Percentiles rank a stretch among this genome's conserved stretches.
Evolutionary conservation across 2,888 invertebrate genomes (phyloP).

Genomic region (Lampropteryx suffumata): DNA sequence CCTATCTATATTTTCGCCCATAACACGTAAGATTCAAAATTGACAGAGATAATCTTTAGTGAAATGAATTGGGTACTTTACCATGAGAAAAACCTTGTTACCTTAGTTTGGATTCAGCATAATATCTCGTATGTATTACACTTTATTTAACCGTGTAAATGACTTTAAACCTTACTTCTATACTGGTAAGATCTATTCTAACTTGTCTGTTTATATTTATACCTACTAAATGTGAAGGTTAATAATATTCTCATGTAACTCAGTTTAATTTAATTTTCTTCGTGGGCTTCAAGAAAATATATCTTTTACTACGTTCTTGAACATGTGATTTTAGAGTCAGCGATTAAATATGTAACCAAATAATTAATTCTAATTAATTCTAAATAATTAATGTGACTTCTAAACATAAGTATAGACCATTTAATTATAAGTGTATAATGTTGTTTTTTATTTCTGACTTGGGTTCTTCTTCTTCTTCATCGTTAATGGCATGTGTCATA

Average conservation of each 20-base stretch:
- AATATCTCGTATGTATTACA: background rate
- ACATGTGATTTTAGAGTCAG: background rate
- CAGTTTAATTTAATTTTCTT: constrained; percentile 51
- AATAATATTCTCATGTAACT: constrained; percentile 13
- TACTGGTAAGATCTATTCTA: background rate
- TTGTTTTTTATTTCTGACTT: too few species aligned
- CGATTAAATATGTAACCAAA: background rate
- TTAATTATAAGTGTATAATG: too few species aligned
- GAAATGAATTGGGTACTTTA: background rate
- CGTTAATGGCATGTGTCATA: too few species aligned
- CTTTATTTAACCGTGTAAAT: background rate
- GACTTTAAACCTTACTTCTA: constrained; percentile 1
- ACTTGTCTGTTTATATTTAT: background rate
- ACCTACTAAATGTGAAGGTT: constrained; percentile 22
- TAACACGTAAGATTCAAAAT: too few species aligned
- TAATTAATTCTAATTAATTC: too few species aligned
- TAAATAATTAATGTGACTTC: too few species aligned
- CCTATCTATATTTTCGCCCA: too few species aligned
- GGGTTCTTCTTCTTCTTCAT: too few species aligned
- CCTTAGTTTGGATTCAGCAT: constrained; percentile 13
- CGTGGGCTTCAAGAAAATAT: constrained; percentile 47
- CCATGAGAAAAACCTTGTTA: constrained; percentile 23
- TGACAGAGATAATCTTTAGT: too few species aligned
- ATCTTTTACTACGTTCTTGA: constrained; percentile 7
- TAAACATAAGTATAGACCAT: too few species aligned